These are phyloP conservation scores for Maniola hyperantus DNA, from an alignment of 2,888 invertebrate genomes.

Conservation along the genomic window DNA sequence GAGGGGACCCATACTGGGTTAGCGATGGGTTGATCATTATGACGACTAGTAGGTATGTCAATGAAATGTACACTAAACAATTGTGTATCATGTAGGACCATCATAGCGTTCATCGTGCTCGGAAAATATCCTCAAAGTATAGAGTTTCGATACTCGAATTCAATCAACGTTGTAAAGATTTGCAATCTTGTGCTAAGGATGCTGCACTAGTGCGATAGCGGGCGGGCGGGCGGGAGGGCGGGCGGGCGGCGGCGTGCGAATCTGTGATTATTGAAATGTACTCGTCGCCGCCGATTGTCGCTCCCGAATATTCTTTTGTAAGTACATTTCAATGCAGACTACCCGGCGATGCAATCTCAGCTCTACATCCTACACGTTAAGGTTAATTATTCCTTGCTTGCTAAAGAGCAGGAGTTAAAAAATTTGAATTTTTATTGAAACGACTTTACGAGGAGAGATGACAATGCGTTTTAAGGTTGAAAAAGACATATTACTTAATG, in stretches of 20 bases:
- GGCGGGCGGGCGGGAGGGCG: too few relatives aligned
- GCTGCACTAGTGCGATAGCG: neutral
- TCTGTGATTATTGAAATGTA: constrained; percentile 38
- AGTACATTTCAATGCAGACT: constrained; percentile 33
- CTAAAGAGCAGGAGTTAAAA: neutral
- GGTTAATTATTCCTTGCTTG: neutral
- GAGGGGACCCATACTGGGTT: too few relatives aligned
- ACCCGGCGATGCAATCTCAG: constrained; percentile 1
- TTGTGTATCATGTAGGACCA: too few relatives aligned
- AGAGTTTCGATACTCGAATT: neutral
- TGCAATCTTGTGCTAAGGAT: neutral
- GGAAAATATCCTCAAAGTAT: too few relatives aligned
- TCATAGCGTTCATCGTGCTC: too few relatives aligned
- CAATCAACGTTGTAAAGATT: neutral
- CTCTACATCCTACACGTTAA: neutral
- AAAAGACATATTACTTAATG: neutral
- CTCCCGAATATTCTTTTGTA: constrained; percentile 37
- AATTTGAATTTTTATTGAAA: constrained; percentile 16
- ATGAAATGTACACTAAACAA: too few relatives aligned
- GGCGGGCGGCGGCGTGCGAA: constrained; percentile 13
- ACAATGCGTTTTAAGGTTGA: constrained; percentile 7
- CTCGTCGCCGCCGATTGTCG: constrained; percentile 37
- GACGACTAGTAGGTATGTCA: too few relatives aligned
- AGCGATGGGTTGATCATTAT: too few relatives aligned
- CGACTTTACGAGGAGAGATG: neutral